Conservation (phyloP, 2,113 vertebrate species). For the Corvus cornix region DNA sequence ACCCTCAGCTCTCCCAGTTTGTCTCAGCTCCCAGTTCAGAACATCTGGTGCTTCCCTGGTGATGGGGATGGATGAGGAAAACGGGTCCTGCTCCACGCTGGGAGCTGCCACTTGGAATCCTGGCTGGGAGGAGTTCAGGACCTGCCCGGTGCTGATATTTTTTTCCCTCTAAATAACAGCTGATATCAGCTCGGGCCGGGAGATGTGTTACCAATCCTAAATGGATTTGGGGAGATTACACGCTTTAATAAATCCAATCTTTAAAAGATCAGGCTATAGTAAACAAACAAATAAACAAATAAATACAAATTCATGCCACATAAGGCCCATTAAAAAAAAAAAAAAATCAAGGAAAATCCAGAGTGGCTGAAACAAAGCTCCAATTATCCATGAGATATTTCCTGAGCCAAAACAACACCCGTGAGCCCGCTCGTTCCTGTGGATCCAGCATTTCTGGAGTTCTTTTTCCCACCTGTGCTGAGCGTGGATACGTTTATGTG, state of each 20-base stretch:
- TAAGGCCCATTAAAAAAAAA: neutral
- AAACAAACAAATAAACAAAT: neutral
- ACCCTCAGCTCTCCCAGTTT: neutral
- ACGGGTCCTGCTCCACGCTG: neutral
- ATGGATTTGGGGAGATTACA: neutral
- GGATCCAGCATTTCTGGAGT: neutral
- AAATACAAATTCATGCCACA: neutral
- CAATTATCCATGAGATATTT: neutral
- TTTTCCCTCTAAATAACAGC: neutral
- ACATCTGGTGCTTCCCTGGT: neutral
- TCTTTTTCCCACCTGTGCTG: neutral
- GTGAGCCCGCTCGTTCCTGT: fast-evolving
- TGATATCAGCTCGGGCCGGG: neutral
- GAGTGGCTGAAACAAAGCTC: neutral
- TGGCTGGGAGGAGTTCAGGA: neutral
- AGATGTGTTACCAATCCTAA: neutral
- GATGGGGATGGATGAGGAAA: neutral
- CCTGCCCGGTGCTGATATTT: neutral
- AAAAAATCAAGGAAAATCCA: neutral
- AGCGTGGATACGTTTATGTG: neutral
- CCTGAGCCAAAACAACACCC: neutral
- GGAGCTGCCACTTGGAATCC: neutral
- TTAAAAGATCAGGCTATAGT: neutral
- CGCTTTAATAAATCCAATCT: neutral
- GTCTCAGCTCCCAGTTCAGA: neutral